These are phyloP conservation scores for Ptiloglossa arizonensis DNA, from an alignment of 1,140 invertebrate genomes.

Conservation along the genomic window DNA sequence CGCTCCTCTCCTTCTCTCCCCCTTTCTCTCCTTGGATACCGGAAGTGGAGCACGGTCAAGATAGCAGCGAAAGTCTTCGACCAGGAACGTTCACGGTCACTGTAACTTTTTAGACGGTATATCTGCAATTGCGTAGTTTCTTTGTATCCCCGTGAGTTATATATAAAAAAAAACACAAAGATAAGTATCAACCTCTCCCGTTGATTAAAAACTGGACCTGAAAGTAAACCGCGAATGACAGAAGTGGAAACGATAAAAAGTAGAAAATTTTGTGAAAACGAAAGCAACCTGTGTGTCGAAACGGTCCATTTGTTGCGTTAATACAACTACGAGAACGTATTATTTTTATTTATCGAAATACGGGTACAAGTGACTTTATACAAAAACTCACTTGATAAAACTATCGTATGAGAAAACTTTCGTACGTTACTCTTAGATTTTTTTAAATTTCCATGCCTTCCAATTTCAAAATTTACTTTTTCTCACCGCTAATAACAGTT, in stretches of 20 bases:
- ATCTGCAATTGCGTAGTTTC: background rate
- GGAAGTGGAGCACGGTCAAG: conserved; percentile 56
- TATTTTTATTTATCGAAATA: background rate
- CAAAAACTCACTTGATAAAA: background rate
- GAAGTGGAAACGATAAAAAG: background rate
- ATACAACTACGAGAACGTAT: background rate
- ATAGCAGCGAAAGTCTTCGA: conserved; percentile 59
- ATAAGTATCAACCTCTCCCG: background rate
- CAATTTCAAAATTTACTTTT: too few species aligned
- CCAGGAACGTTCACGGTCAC: conserved; percentile 47
- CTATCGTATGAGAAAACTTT: background rate
- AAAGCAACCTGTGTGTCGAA: background rate
- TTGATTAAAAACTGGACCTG: background rate
- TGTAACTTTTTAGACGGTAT: background rate
- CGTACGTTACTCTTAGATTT: too few species aligned
- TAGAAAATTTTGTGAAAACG: background rate
- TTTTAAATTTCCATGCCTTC: too few species aligned
- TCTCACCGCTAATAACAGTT: too few species aligned
- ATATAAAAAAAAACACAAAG: background rate
- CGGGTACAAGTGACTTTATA: too few species aligned
- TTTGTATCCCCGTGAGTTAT: background rate
- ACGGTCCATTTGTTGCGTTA: background rate
- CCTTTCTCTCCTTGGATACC: conserved; percentile 29
- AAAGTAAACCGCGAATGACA: background rate
- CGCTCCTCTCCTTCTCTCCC: background rate